Conservation (phyloP, 2,113 vertebrate genomes). For the Sinocyclocheilus anshuiensis region DNA sequence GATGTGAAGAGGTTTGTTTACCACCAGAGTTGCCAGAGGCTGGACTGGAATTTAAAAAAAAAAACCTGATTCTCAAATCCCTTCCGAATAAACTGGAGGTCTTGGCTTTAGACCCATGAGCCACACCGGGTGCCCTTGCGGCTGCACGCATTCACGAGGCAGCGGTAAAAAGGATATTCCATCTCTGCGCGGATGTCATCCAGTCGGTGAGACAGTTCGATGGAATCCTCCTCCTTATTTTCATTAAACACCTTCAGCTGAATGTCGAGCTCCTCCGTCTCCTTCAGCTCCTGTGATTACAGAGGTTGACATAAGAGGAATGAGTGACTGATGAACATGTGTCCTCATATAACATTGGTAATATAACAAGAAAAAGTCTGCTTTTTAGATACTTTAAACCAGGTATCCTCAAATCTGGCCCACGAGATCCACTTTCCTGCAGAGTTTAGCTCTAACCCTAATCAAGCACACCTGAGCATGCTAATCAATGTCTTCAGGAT, state of each 20-base stretch:
- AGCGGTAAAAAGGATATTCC: constrained; percentile 96
- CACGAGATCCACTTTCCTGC: too few relatives aligned
- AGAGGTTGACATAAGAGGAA: constrained; percentile 21
- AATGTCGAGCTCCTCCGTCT: constrained; percentile 98
- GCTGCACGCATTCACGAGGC: constrained; percentile 20
- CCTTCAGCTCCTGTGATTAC: constrained; percentile 85
- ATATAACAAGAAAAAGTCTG: not conserved
- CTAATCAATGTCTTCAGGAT: too few relatives aligned
- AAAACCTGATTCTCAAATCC: constrained; percentile 66
- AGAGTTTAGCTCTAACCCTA: too few relatives aligned
- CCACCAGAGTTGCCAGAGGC: constrained; percentile 55
- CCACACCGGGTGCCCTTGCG: constrained; percentile 50
- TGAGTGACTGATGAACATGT: not conserved
- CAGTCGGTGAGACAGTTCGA: constrained; percentile 93
- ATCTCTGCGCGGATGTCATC: constrained; percentile 95
- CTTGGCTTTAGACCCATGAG: constrained; percentile 58
- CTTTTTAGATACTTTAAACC: not conserved
- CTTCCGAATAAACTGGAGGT: constrained; percentile 67
- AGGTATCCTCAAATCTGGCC: too few relatives aligned
- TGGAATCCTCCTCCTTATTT: constrained; percentile 96
- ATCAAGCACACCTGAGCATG: too few relatives aligned
- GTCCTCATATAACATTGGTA: not conserved
- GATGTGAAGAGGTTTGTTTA: constrained; percentile 48
- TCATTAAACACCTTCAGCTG: constrained; percentile 98
- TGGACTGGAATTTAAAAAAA: constrained; percentile 60